A percentile compares a stretch with the other conserved stretches of the same genome.
These are phyloP conservation scores for Melinaea menophilus DNA, from an alignment of 2,888 invertebrate species.

Conservation along the genomic window DNA sequence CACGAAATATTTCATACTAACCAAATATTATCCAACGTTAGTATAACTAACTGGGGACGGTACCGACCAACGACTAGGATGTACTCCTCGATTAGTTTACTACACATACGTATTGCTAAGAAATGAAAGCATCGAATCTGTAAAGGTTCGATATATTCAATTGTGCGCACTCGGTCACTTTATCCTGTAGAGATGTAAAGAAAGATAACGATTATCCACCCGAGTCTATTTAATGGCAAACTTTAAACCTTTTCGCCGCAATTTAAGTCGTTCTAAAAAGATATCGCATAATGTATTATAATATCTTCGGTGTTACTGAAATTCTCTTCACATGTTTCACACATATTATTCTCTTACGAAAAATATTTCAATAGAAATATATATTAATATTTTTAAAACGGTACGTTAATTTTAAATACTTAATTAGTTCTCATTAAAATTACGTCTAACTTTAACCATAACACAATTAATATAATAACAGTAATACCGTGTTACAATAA, in stretches of 20 bases:
- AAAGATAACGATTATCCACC: conserved; percentile 6
- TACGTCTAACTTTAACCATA: too few species aligned
- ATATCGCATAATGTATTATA: conserved; percentile 9
- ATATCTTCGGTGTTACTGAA: neutral
- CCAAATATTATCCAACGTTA: neutral
- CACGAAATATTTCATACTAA: conserved; percentile 7
- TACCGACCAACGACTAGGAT: neutral
- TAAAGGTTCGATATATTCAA: too few species aligned
- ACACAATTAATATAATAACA: too few species aligned
- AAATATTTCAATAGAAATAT: too few species aligned
- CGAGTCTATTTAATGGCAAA: conserved; percentile 13
- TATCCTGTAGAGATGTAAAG: neutral
- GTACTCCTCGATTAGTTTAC: neutral
- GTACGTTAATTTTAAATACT: too few species aligned
- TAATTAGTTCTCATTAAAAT: too few species aligned
- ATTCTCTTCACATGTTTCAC: neutral
- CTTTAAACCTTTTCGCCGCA: conserved; percentile 19
- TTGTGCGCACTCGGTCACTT: too few species aligned
- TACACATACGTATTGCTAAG: neutral
- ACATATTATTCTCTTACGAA: too few species aligned
- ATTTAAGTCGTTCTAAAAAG: conserved; percentile 15
- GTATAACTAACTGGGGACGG: neutral
- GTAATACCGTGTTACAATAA: too few species aligned
- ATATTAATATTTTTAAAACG: too few species aligned
- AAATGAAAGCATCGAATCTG: too few species aligned